These are phyloP conservation scores for Cisticola juncidis DNA, from an alignment of 2,113 vertebrate genomes.

Conservation along the genomic window DNA sequence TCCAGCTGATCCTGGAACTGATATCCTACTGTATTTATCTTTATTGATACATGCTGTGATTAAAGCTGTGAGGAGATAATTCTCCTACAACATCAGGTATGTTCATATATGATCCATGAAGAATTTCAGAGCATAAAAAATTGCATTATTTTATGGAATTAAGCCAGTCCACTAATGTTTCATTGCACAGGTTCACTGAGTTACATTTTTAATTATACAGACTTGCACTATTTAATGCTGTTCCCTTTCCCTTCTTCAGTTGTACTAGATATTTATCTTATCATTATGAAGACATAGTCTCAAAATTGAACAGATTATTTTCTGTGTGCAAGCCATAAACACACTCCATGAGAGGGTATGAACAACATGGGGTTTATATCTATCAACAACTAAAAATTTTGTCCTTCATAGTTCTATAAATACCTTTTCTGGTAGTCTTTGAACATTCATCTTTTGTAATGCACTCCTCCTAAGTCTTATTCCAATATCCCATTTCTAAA, in stretches of 20 bases:
- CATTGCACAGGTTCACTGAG: conserved; percentile 58
- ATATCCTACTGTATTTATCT: conserved; percentile 48
- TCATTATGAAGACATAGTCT: background rate
- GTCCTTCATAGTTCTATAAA: background rate
- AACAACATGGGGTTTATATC: background rate
- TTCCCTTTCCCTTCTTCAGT: background rate
- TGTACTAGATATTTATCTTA: background rate
- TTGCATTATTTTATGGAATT: conserved; percentile 60
- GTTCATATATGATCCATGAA: conserved; percentile 65
- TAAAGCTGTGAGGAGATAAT: conserved; percentile 66
- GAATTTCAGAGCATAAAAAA: conserved; percentile 64
- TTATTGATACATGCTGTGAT: conserved; percentile 70
- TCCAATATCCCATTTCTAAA: background rate
- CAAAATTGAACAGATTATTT: background rate
- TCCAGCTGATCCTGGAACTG: background rate
- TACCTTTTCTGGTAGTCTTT: background rate
- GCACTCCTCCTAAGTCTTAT: background rate
- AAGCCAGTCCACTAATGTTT: conserved; percentile 62
- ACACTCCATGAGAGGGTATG: accelerated
- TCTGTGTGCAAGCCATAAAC: background rate
- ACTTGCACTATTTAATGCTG: background rate
- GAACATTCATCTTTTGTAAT: background rate
- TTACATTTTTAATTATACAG: conserved; percentile 64
- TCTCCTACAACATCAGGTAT: conserved; percentile 67
- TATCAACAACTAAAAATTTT: background rate